Evolutionary conservation across 2,797 vertebrate species (phyloP), one percentile per base, ranked within the genome.

Genomic region (Syndactyla subalaris): DNA sequence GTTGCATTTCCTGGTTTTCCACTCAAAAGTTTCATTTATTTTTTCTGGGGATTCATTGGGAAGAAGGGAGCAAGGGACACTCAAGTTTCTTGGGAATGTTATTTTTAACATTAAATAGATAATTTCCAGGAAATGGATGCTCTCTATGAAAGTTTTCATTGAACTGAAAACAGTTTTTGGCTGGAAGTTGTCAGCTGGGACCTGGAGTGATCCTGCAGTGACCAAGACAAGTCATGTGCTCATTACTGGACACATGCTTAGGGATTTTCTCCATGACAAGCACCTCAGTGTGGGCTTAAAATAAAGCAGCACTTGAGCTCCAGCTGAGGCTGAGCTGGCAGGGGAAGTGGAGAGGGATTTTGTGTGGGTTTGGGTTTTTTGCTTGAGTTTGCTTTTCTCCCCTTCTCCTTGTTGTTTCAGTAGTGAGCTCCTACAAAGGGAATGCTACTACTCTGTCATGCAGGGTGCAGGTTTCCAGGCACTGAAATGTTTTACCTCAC

Each of bases 401-500:
- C 34, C 27, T 36, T 38, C 77, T 38, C 83, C 65, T 71, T 41
- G 6, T n/a, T 7, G 1, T 78, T 45, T 66, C 29, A 34, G 61
- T n/a, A 58, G 19, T 4, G 84, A 93, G 88, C 89, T 83, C 84
- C 88, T 43, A 10, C 58, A 32, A 68, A 13, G 48, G 84, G 91
- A 78, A 41, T 30, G 32, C 74, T 26, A 36, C 36, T 46, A 51
- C 65, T 86, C 71, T 91, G 55, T 81, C 19, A 43, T 48, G 66
- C 85, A 61, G 90, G 34, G 61, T 48, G 75, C 91, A 90, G 90
- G 18, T 92, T 95, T 94, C 86, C 93, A 88, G 74, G 88, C 88
- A 92, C 96, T 94, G 97, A 98, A 97, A 96, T 93, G 92, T 95
- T 98, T 84, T 98, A 97, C 97, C 97, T 98, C 96, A 95, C 87